Evolutionary conservation across 2,888 invertebrate species (phyloP).

Genomic region (Elmis aenea): DNA sequence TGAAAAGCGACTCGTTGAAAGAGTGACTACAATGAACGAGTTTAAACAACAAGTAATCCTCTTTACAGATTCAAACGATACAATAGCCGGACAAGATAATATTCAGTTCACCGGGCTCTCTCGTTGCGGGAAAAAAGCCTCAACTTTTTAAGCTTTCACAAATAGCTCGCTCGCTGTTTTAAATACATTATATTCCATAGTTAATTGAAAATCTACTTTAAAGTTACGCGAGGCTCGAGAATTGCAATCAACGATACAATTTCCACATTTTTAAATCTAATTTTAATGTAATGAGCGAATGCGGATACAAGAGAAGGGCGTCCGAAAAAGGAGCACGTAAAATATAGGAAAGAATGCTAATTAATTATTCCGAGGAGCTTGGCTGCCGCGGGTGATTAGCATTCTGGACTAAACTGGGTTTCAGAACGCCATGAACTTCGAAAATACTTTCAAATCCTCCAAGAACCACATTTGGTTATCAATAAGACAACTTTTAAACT

Average conservation of each 20-base stretch:
- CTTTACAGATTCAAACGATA: conserved; percentile 26
- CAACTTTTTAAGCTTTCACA: conserved; percentile 22
- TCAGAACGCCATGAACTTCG: conserved; percentile 20
- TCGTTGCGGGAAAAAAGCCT: conserved; percentile 15
- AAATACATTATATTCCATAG: conserved; percentile 45
- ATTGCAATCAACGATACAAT: conserved; percentile 50
- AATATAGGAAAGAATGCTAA: conserved; percentile 54
- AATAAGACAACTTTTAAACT: too few relatives aligned
- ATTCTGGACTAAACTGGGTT: conserved; percentile 36
- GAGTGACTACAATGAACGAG: conserved; percentile 23
- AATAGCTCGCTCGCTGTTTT: conserved; percentile 31
- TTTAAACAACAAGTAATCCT: conserved; percentile 27
- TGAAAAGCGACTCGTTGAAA: conserved; percentile 20
- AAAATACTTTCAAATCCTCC: conserved; percentile 17
- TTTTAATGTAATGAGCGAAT: conserved; percentile 44
- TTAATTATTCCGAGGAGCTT: conserved; percentile 56
- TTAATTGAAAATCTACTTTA: conserved; percentile 50
- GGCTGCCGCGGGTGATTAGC: conserved; percentile 54
- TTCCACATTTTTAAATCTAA: conserved; percentile 50
- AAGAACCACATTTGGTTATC: too few relatives aligned
- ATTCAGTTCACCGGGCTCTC: conserved; percentile 28
- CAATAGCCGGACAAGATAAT: conserved; percentile 32
- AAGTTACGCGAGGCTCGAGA: conserved; percentile 35
- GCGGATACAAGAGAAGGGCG: conserved; percentile 34
- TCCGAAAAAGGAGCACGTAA: conserved; percentile 44